phyloP scores from a whole-genome alignment of 2,797 vertebrate genomes.

The Nyctibius grandis region DNA sequence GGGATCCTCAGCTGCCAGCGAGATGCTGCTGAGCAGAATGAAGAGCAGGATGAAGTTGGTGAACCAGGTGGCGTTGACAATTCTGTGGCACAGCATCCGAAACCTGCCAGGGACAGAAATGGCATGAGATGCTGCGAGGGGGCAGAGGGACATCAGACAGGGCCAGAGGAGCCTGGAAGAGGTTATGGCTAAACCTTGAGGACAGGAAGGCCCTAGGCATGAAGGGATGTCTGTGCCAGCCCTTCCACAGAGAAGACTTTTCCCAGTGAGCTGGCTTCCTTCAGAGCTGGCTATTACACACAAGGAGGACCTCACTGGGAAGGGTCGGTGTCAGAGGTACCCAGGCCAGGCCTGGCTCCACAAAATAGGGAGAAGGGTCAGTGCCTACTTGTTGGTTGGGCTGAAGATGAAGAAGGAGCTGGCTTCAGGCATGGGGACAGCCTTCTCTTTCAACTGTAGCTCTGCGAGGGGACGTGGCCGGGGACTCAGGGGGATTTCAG shows the following conservation, averaged over 20 bases:
- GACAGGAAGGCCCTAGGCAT: neutral
- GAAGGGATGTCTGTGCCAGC: neutral
- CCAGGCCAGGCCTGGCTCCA: neutral
- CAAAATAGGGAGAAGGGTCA: neutral
- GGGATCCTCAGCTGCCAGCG: conserved; percentile 95
- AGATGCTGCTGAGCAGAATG: conserved; percentile 96
- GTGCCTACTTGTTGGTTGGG: conserved; percentile 92
- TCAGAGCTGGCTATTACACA: neutral
- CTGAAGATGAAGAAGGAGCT: conserved; percentile 97
- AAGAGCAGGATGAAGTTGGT: conserved; percentile 98
- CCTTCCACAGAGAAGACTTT: neutral
- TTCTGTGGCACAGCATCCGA: conserved; percentile 92
- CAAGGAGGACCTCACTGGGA: neutral
- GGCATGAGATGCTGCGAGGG: neutral
- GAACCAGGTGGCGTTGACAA: conserved; percentile 94
- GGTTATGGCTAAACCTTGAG: neutral
- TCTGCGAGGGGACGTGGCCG: conserved; percentile 94
- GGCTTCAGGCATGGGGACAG: conserved; percentile 93
- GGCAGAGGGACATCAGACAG: neutral
- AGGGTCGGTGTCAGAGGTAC: neutral
- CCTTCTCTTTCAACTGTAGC: conserved; percentile 95
- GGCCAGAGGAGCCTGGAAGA: neutral
- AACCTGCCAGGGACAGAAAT: conserved; percentile 73
- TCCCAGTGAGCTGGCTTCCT: neutral
- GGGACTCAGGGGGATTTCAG: conserved; percentile 91